phyloP scores from a whole-genome alignment of 2,888 invertebrate species.

The Choreutis nemorana region DNA sequence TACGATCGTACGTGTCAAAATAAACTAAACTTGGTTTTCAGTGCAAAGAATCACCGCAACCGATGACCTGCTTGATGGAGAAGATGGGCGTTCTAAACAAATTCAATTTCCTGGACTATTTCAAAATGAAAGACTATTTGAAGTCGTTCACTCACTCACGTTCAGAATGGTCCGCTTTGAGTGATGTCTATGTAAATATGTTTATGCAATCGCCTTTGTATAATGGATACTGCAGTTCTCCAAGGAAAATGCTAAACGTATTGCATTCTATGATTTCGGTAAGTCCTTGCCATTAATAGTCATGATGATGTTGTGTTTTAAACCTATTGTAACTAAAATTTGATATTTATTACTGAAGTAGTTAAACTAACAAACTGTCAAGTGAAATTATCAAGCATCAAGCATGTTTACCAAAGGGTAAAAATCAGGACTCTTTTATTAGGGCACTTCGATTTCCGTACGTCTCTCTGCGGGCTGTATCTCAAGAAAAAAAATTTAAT shows the following conservation, averaged over 20 bases:
- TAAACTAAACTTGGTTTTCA: constrained; percentile 22
- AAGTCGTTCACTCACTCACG: constrained; percentile 20
- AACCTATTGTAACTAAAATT: too few species aligned
- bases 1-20: too few species aligned
- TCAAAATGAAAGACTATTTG: constrained; percentile 41
- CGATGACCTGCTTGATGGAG: constrained; percentile 32
- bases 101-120: constrained; percentile 48
- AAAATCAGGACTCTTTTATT: too few species aligned
- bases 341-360: too few species aligned
- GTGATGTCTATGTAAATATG: constrained; percentile 23
- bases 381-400: too few species aligned
- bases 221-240: constrained; percentile 32
- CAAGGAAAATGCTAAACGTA: constrained; percentile 42
- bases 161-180: constrained; percentile 20
- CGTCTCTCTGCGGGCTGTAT: too few species aligned
- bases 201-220: constrained; percentile 33
- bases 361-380: too few species aligned
- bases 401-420: too few species aligned
- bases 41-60: constrained; percentile 34
- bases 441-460: too few species aligned
- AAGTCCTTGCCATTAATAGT: constrained; percentile 13
- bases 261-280: constrained; percentile 47
- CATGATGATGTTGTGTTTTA: too few species aligned
- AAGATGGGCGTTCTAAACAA: constrained; percentile 45
- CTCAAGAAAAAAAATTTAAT: too few species aligned